phyloP scores from a whole-genome alignment of 2,888 invertebrate species.

The Coenonympha glycerion region DNA sequence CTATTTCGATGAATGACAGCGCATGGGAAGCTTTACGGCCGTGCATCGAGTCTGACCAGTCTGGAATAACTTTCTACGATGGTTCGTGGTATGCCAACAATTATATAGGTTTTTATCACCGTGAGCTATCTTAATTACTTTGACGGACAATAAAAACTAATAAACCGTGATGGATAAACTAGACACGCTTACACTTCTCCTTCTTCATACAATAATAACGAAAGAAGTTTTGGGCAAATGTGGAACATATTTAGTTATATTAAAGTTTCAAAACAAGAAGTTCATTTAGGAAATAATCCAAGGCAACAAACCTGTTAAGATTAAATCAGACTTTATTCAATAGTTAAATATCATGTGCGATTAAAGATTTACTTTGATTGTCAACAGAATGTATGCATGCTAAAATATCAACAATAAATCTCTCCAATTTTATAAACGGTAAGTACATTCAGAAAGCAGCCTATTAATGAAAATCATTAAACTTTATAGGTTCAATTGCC shows the following conservation, averaged over 20 bases:
- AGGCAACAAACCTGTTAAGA: too few relatives aligned
- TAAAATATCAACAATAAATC: too few relatives aligned
- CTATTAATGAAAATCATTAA: neutral
- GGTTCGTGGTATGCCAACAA: constrained; percentile 16
- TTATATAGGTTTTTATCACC: constrained; percentile 21
- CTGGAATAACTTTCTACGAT: constrained; percentile 21
- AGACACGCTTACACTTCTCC: too few relatives aligned
- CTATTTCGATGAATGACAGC: constrained; percentile 1
- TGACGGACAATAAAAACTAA: constrained; percentile 8
- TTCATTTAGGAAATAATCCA: too few relatives aligned
- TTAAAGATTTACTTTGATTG: too few relatives aligned
- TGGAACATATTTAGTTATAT: too few relatives aligned
- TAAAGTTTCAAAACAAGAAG: too few relatives aligned
- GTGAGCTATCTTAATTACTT: constrained; percentile 23
- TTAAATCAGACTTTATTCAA: too few relatives aligned
- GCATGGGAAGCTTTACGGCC: constrained; percentile 12
- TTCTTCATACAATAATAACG: too few relatives aligned
- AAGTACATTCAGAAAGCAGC: neutral
- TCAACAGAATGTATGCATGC: too few relatives aligned
- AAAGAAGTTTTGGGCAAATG: neutral
- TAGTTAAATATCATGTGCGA: too few relatives aligned
- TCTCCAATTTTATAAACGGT: too few relatives aligned
- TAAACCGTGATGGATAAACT: constrained; percentile 5
- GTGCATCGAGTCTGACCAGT: constrained; percentile 15
- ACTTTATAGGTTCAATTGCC: neutral